A percentile compares a stretch with the other conserved stretches of the same genome.
phyloP scores from a whole-genome alignment of 2,797 vertebrate species.

The Triplophysa yarkandensis region DNA sequence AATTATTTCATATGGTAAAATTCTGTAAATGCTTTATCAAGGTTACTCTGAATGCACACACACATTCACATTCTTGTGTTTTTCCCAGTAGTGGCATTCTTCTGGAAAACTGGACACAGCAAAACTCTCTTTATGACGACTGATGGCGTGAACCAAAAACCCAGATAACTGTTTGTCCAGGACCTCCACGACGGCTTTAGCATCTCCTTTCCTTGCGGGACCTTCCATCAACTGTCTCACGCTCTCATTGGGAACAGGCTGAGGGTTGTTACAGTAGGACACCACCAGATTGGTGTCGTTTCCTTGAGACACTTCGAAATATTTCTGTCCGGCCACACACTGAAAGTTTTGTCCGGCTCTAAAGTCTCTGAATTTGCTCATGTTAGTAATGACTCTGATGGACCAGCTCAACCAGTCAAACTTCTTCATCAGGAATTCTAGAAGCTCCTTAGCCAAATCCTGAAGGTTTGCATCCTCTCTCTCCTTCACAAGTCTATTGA shows the following conservation, averaged over 20 bases:
- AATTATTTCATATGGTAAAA: neutral
- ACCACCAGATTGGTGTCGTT: conserved; percentile 73
- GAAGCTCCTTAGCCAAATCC: conserved; percentile 63
- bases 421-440: conserved; percentile 72
- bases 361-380: conserved; percentile 69
- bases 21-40: conserved; percentile 34
- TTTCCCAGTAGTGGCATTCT: conserved; percentile 80
- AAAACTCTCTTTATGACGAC: conserved; percentile 73
- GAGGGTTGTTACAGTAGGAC: conserved; percentile 71
- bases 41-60: conserved; percentile 75
- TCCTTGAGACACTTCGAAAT: conserved; percentile 74
- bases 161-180: conserved; percentile 73
- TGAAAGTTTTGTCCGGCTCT: conserved; percentile 77
- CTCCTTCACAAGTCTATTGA: conserved; percentile 68
- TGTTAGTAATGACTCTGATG: conserved; percentile 73
- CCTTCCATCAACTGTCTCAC: conserved; percentile 71
- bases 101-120: conserved; percentile 76
- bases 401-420: conserved; percentile 82
- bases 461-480: conserved; percentile 62
- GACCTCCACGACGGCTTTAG: conserved; percentile 68
- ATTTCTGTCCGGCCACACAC: conserved; percentile 68
- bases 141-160: conserved; percentile 75
- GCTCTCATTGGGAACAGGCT: conserved; percentile 66
- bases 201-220: conserved; percentile 67
- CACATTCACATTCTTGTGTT: conserved; percentile 77